These are phyloP conservation scores for Philopotamus ludificatus DNA, from an alignment of 1,140 invertebrate species.

Conservation along the genomic window DNA sequence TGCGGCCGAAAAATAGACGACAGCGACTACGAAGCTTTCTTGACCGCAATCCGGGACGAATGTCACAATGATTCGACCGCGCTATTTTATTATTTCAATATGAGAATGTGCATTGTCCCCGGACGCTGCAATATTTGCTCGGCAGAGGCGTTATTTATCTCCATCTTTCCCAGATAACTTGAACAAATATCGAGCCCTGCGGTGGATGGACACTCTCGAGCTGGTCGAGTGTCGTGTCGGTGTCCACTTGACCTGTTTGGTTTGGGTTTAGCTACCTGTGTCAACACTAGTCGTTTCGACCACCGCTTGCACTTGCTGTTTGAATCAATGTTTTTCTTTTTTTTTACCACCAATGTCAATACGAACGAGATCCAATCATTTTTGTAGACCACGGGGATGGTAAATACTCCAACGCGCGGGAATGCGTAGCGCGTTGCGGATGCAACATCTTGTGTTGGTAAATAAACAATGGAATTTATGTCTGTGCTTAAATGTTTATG, in stretches of 20 bases:
- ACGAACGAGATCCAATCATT: neutral
- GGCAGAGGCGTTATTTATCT: neutral
- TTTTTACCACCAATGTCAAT: neutral
- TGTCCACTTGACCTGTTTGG: conserved; percentile 21
- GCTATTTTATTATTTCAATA: no score
- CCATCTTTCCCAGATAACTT: neutral
- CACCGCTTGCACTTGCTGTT: neutral
- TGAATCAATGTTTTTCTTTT: neutral
- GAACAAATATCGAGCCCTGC: neutral
- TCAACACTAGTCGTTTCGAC: neutral
- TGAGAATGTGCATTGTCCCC: no score
- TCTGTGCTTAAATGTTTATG: no score
- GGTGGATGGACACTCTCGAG: neutral
- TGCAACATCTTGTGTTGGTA: no score
- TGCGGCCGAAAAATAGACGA: no score
- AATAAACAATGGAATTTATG: no score
- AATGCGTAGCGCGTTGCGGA: neutral
- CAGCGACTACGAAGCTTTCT: no score
- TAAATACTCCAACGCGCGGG: neutral
- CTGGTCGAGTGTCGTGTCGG: neutral
- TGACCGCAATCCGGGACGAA: no score
- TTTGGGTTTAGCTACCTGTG: conserved; percentile 15
- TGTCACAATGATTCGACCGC: neutral
- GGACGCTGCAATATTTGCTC: neutral
- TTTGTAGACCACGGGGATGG: no score